Evolutionary conservation across 2,888 invertebrate species (phyloP), one percentile per base, ranked within the genome.

Genomic region (Hypolimnas misippus): DNA sequence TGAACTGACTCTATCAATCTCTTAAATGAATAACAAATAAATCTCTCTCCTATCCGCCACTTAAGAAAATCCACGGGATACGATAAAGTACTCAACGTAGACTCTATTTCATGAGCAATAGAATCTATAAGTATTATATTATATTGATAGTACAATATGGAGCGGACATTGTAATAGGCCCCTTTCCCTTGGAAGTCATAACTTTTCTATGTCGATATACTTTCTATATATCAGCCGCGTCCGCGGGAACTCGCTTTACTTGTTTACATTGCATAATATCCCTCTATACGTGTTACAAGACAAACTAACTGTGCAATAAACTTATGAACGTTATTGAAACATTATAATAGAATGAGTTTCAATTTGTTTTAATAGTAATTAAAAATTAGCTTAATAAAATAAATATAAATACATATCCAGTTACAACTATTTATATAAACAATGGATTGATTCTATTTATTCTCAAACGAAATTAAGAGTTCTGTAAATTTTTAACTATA

Each of bases 261-360:
- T 63, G 69, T 72, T 75, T 77, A 75, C 72, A 74, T 83, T 83
- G 72, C 76, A 66, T 73, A 82, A 84, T 69, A 57, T 61, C 63
- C 44, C n/a, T n/a, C n/a, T 53, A 38, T 35, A 46, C 44, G 21
- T 17, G 53, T 53, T 59, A 46, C 53, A 33, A n/a, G 33, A 16
- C n/a, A 53, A 35, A 51, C 42, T 38, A n/a, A 52, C 31, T 42
- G n/a, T 52, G n/a, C 19, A n/a, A 46, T 4, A 21, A 46, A 3
- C 12, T 21, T 21, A 7, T 10, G 16, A 33, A 8, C 10, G 7
- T 33, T n/a, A 3, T 38, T 38, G 12, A 25, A 25, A 25, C 25
- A 25, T 25, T 25, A 5, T 5, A 25, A 3, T 25, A 5, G 3
- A 25, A 25, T 25, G n/a, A n/a, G n/a, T n/a, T n/a, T n/a, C n/a